Evolutionary conservation across 2,113 vertebrate genomes (phyloP).

Genomic region (Scolopax mira): DNA sequence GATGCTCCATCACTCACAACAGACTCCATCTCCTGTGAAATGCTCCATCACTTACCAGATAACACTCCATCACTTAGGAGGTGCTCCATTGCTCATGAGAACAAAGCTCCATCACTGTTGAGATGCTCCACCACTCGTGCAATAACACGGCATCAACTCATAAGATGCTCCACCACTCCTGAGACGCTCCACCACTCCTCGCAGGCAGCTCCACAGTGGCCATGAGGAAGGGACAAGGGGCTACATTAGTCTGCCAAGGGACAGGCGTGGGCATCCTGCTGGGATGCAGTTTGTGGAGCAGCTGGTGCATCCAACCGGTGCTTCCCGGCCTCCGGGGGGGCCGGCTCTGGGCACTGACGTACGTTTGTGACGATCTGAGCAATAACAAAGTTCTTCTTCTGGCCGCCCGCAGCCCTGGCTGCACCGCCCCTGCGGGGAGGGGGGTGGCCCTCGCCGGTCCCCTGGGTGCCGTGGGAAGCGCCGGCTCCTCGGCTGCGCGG

Average conservation of each 20-base stretch:
- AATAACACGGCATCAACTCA: too few species aligned
- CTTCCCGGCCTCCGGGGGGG: neutral
- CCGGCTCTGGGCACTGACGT: neutral
- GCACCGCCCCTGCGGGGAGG: constrained; percentile 39
- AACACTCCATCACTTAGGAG: too few species aligned
- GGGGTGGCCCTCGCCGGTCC: neutral
- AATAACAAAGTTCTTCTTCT: neutral
- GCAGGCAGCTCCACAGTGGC: fast-evolving
- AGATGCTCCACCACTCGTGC: neutral
- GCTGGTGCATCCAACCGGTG: neutral
- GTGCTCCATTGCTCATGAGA: neutral
- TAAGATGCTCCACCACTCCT: neutral
- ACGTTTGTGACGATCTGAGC: neutral
- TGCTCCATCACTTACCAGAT: neutral
- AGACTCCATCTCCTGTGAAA: too few species aligned
- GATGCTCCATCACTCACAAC: neutral
- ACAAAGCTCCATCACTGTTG: neutral
- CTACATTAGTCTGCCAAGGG: neutral
- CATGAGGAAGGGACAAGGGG: neutral
- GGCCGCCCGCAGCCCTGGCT: neutral
- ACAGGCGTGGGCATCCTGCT: neutral
- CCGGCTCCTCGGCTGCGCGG: neutral
- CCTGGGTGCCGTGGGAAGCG: constrained; percentile 5
- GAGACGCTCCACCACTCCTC: neutral
- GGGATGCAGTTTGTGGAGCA: neutral